Evolutionary conservation across 2,888 invertebrate genomes (phyloP).

Genomic region (Drosophila pseudotalamancana): DNA sequence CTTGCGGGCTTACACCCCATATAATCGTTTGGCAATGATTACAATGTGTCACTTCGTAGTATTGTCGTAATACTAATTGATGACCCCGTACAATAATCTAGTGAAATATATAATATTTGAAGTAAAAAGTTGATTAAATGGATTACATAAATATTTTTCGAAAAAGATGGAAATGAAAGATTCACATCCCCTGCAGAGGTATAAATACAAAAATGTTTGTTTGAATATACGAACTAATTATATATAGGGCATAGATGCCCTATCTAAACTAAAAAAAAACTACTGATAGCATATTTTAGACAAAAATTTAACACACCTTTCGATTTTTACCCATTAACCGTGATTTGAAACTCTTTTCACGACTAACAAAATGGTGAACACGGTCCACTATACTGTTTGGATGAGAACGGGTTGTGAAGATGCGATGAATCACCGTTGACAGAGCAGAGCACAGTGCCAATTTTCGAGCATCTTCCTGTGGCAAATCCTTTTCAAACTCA

Average conservation of each 20-base stretch:
- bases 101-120: conserved; percentile 3
- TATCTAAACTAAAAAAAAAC: no score
- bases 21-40: conserved; percentile 96
- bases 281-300: no score
- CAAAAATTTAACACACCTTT: conserved; percentile 85
- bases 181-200: not conserved
- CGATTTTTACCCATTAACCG: conserved; percentile 89
- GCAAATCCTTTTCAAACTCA: conserved; percentile 87
- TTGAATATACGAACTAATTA: no score
- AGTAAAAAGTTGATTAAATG: not conserved
- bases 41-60: conserved; percentile 95
- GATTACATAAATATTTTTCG: not conserved
- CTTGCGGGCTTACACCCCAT: conserved; percentile 98
- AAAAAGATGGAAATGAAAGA: not conserved
- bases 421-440: conserved; percentile 91
- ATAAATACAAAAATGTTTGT: no score
- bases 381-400: conserved; percentile 88
- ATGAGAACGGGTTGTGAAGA: conserved; percentile 88
- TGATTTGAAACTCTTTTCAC: conserved; percentile 91
- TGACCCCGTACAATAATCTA: conserved; percentile 94
- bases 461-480: conserved; percentile 87
- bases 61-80: conserved; percentile 94
- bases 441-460: conserved; percentile 89
- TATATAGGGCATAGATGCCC: no score
- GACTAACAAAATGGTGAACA: conserved; percentile 93